Evolutionary conservation across 2,797 vertebrate genomes (phyloP).

Genomic region (Otolemur crassicaudatus): DNA sequence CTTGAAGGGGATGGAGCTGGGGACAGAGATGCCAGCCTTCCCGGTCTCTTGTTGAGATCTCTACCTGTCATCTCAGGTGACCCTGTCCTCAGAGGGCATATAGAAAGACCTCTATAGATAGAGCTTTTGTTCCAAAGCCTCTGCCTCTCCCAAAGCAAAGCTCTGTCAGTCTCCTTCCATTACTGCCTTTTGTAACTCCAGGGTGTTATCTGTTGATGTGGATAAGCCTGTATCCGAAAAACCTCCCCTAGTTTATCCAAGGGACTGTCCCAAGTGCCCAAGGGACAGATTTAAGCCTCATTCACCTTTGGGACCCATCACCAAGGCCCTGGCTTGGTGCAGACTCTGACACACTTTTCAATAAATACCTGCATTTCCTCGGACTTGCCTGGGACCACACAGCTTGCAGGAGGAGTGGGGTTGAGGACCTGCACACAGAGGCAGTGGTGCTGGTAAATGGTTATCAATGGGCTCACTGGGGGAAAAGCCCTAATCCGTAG

Average conservation of each 20-base stretch:
- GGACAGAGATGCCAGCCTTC: no score
- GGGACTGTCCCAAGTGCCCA: neutral
- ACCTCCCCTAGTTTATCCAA: neutral
- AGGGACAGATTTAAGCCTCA: neutral
- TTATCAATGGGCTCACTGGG: neutral
- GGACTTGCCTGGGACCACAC: neutral
- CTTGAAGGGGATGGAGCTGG: neutral
- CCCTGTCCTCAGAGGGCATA: no score
- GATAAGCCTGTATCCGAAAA: neutral
- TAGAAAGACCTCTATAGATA: no score
- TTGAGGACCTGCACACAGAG: neutral
- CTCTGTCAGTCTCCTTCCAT: neutral
- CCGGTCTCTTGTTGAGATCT: no score
- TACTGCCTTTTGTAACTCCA: neutral
- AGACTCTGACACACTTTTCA: no score
- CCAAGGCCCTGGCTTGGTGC: no score
- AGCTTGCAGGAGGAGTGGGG: neutral
- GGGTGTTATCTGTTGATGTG: neutral
- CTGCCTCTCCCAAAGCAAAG: neutral
- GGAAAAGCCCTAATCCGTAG: neutral
- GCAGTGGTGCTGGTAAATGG: neutral
- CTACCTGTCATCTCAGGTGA: neutral
- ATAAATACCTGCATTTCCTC: neutral
- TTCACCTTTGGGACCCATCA: neutral
- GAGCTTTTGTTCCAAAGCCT: neutral